A percentile compares a stretch with the other conserved stretches of the same genome.
These are phyloP conservation scores for Melanogrammus aeglefinus DNA, from an alignment of 2,797 vertebrate species.

Conservation along the genomic window DNA sequence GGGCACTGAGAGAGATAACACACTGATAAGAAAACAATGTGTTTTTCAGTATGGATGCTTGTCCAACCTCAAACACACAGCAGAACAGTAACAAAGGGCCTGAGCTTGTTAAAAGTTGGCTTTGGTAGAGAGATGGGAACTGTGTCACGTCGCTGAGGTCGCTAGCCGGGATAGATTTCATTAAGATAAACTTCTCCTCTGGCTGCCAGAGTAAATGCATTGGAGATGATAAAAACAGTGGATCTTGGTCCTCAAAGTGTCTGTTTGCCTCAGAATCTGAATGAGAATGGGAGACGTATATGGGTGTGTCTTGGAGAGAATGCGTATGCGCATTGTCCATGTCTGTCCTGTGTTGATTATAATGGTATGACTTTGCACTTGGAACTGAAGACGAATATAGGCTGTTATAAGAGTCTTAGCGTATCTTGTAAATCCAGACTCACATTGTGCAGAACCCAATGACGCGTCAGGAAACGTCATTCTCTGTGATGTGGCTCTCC, in stretches of 20 bases:
- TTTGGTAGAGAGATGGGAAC: constrained; percentile 30
- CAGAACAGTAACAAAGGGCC: constrained; percentile 14
- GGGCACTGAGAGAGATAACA: neutral
- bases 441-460: too few species aligned
- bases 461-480: too few species aligned
- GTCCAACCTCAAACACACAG: constrained; percentile 12
- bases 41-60: constrained; percentile 25
- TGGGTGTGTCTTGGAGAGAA: constrained; percentile 15
- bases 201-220: constrained; percentile 59
- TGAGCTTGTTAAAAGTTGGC: constrained; percentile 20
- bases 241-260: constrained; percentile 58
- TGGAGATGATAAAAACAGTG: constrained; percentile 62
- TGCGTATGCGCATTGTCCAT: neutral
- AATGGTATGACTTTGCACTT: neutral
- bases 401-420: too few species aligned
- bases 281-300: constrained; percentile 51
- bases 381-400: neutral
- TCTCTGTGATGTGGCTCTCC: neutral
- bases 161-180: constrained; percentile 67
- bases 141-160: constrained; percentile 56
- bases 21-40: neutral
- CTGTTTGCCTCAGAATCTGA: constrained; percentile 56
- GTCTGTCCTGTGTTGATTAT: neutral
- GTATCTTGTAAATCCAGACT: too few species aligned
- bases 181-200: constrained; percentile 67